These are phyloP conservation scores for Dynastes tityus DNA, from an alignment of 2,888 invertebrate species.

Conservation along the genomic window DNA sequence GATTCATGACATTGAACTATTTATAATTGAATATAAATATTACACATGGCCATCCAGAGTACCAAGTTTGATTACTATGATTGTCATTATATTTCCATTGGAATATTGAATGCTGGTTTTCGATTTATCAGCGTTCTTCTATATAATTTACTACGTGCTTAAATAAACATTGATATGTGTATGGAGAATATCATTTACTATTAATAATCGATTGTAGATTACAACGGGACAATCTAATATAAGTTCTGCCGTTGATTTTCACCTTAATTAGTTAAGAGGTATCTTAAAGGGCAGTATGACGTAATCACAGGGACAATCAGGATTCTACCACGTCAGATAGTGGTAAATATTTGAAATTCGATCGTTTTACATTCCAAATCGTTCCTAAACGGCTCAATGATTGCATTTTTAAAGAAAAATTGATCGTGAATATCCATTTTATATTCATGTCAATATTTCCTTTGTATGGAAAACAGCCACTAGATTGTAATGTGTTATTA, in stretches of 20 bases:
- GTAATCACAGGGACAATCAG: background rate
- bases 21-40: conserved; percentile 9
- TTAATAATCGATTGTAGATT: background rate
- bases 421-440: too few species aligned
- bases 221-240: too few species aligned
- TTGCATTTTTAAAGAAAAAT: too few species aligned
- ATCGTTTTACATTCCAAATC: background rate
- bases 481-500: too few species aligned
- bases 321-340: background rate
- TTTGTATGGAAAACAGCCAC: too few species aligned
- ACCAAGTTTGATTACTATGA: background rate
- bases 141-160: background rate
- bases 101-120: background rate
- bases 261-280: too few species aligned
- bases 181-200: background rate
- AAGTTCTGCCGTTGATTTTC: too few species aligned
- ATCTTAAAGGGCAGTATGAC: too few species aligned
- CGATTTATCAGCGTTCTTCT: background rate
- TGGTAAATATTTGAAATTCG: background rate
- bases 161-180: background rate
- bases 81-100: background rate
- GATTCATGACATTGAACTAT: background rate
- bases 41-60: background rate
- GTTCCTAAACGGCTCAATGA: too few species aligned
- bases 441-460: too few species aligned